Conservation (phyloP, 2,797 vertebrate genomes). For the Brachymystax lenok region DNA sequence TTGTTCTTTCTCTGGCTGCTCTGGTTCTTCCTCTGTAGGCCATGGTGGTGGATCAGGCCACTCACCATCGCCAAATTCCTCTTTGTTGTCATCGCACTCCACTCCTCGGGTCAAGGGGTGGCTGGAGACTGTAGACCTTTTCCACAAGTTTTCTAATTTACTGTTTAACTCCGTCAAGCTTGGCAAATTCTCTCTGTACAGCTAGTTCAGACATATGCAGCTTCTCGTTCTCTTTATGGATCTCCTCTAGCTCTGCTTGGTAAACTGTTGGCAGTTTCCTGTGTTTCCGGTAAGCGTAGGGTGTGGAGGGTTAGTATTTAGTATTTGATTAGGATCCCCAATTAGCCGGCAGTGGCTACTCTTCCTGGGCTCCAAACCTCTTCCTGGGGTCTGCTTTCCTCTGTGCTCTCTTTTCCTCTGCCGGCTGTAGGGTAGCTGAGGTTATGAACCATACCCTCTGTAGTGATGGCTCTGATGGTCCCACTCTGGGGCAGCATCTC, state of each 20-base stretch:
- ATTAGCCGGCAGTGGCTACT: too few species aligned
- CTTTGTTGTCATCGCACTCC: background rate
- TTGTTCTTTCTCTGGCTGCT: too few species aligned
- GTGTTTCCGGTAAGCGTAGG: background rate
- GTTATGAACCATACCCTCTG: too few species aligned
- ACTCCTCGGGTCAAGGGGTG: background rate
- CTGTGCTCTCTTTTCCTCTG: background rate
- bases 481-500: background rate
- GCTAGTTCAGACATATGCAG: too few species aligned
- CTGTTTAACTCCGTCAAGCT: background rate
- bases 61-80: background rate
- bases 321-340: too few species aligned
- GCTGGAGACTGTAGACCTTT: background rate
- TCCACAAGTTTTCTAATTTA: background rate
- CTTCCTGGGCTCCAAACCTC: too few species aligned
- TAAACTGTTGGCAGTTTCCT: background rate
- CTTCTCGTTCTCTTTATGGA: too few species aligned
- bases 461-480: background rate
- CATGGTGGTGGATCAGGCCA: background rate
- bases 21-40: background rate
- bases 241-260: too few species aligned
- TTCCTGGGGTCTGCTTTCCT: too few species aligned
- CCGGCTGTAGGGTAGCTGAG: background rate
- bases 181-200: too few species aligned
- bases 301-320: too few species aligned